phyloP scores from a whole-genome alignment of 2,113 vertebrate species.

The Himantopus leucocephalus region DNA sequence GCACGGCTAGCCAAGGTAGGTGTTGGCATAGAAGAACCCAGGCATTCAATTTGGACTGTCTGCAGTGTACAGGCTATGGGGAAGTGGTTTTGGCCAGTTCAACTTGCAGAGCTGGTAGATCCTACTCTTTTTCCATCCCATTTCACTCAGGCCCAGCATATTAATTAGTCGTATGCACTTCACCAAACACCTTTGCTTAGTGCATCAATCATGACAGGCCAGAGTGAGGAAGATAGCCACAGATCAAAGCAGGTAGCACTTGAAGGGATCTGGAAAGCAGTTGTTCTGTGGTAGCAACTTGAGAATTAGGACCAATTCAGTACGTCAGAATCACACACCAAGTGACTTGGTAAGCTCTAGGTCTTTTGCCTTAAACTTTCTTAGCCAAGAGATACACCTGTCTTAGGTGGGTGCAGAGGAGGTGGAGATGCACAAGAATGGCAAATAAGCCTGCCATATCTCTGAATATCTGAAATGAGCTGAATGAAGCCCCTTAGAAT shows the following conservation, averaged over 20 bases:
- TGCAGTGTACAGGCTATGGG: background rate
- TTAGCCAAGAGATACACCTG: background rate
- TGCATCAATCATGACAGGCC: background rate
- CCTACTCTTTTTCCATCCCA: background rate
- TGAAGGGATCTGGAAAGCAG: background rate
- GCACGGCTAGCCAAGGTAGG: slow-evolving; percentile 93
- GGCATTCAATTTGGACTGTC: background rate
- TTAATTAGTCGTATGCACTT: background rate
- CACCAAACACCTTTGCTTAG: background rate
- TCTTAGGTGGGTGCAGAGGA: background rate
- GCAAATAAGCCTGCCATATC: background rate
- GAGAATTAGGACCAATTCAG: background rate
- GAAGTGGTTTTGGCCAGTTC: background rate
- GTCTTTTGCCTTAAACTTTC: background rate
- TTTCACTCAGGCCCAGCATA: background rate
- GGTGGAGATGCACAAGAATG: background rate
- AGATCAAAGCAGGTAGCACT: background rate
- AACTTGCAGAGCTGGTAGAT: background rate
- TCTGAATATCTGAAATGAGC: background rate
- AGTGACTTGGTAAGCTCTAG: background rate
- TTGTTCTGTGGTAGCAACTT: background rate
- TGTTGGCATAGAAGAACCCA: background rate
- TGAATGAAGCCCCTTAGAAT: background rate
- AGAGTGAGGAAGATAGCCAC: background rate
- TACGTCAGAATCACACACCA: background rate